Percentiles rank a stretch among this genome's conserved stretches.
Evolutionary conservation across 2,888 invertebrate genomes (phyloP).

Genomic region (Syritta pipiens): DNA sequence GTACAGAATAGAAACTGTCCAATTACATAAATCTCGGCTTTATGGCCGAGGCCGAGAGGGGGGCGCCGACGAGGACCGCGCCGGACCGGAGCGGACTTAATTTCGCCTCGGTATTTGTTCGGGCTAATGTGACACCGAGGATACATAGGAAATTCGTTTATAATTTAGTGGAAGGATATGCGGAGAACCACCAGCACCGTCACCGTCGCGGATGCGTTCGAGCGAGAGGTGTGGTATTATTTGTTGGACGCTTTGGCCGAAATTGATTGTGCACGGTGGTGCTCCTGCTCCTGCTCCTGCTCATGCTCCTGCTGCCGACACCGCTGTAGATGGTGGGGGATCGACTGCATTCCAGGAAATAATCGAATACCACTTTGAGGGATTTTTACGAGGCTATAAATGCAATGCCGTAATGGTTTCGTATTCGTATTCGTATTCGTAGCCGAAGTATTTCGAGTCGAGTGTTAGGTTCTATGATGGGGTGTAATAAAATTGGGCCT

Average conservation of each 20-base stretch:
- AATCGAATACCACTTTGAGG: constrained; percentile 57
- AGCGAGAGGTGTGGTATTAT: constrained; percentile 54
- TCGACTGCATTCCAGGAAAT: constrained; percentile 63
- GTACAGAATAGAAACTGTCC: constrained; percentile 68
- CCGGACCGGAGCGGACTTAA: too few relatives aligned
- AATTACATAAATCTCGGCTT: constrained; percentile 65
- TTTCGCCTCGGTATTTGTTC: constrained; percentile 41
- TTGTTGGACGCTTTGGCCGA: constrained; percentile 44
- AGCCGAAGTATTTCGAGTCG: too few relatives aligned
- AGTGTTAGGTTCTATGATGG: constrained; percentile 25
- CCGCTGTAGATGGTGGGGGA: constrained; percentile 19
- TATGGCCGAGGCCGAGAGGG: constrained; percentile 12
- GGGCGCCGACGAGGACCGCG: constrained; percentile 6
- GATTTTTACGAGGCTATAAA: constrained; percentile 58
- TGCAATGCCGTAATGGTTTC: constrained; percentile 50
- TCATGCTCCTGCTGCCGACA: neutral
- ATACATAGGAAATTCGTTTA: constrained; percentile 56
- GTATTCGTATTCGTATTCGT: too few relatives aligned
- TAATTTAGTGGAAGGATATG: constrained; percentile 63
- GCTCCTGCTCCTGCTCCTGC: neutral
- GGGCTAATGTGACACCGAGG: constrained; percentile 51
- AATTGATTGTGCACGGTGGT: constrained; percentile 16
- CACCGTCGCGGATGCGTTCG: constrained; percentile 4
- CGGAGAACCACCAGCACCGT: constrained; percentile 28
- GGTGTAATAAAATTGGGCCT: constrained; percentile 35